Evolutionary conservation across 2,888 invertebrate species (phyloP).

Genomic region (Sepioteuthis lessoniana): DNA sequence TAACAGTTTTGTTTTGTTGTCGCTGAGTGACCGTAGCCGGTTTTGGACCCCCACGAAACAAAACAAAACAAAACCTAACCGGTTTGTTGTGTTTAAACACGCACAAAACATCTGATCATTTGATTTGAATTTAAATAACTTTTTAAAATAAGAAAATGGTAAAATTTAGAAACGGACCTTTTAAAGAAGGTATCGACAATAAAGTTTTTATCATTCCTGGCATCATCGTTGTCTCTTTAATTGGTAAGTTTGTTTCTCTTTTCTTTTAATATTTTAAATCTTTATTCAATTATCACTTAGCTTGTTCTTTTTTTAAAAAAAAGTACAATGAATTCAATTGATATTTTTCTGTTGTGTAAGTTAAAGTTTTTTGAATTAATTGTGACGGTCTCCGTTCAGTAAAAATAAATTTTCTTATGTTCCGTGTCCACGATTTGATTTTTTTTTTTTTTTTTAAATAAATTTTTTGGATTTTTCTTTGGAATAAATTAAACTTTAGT

Average conservation of each 20-base stretch:
- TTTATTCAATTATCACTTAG: too few relatives aligned
- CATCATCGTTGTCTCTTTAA: constrained; percentile 84
- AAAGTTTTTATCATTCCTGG: constrained; percentile 89
- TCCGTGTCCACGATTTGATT: too few relatives aligned
- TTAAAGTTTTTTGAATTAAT: too few relatives aligned
- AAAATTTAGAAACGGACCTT: constrained; percentile 86
- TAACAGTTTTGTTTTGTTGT: too few relatives aligned
- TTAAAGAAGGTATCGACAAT: constrained; percentile 91
- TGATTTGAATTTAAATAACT: background rate
- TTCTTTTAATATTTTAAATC: background rate
- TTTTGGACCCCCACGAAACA: background rate
- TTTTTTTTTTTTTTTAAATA: too few relatives aligned
- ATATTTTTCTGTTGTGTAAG: too few relatives aligned
- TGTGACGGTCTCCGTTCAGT: too few relatives aligned
- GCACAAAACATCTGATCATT: background rate
- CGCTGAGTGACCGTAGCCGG: background rate
- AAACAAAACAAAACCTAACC: background rate
- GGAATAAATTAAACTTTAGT: too few relatives aligned
- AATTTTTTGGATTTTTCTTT: too few relatives aligned
- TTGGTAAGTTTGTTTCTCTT: constrained; percentile 80
- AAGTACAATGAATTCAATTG: too few relatives aligned
- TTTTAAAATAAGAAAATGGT: constrained; percentile 80
- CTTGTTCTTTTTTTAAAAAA: too few relatives aligned
- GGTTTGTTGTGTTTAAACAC: constrained; percentile 3
- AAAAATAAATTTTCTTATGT: too few relatives aligned